Base-by-base conservation (phyloP, 2,888 invertebrate species). In the Zonitis immaculata region DNA sequence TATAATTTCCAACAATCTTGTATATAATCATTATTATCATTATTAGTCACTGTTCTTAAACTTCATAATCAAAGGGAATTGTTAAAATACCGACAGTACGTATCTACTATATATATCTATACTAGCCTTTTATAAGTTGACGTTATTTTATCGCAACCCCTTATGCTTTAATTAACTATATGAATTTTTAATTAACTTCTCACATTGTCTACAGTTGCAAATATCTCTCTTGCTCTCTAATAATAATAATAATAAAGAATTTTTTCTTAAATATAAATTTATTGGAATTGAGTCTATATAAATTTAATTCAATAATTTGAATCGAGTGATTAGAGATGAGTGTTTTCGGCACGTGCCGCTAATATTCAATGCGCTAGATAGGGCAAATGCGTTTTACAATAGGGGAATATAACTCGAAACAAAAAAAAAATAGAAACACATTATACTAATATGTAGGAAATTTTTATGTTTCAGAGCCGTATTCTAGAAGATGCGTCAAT, bases 401-500 rank as follows among this genome's bases (percentile, higher is more conserved):
- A 46, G 47, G 54, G 48, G n/a, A n/a, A n/a, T n/a, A n/a, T n/a
- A n/a, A n/a, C n/a, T n/a, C n/a, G n/a, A n/a, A 30, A 12, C 5
- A 30, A 30, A 9, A 12, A 30, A 32, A 1, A 32, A 12, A 8
- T 32, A 25, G 6, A 25, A 46, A n/a, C n/a, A n/a, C 54, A 54
- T 54, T 42, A 53, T 49, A n/a, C n/a, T n/a, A n/a, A n/a, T n/a
- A n/a, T n/a, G n/a, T n/a, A n/a, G n/a, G n/a, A 52, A 56, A 58
- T 63, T 77, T 77, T 76, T 72, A 77, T 66, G 73, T 88, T 87
- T 66, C 89, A 91, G 91, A 89, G 88, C 79, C 89, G 91, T 74
- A 89, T 91, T 78, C 80, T 91, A 79, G 91, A 91, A 79, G 91
- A 91, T 79, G 90, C 90, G 64, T 90, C 91, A 71, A 84, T 91